Evolutionary conservation across 2,888 invertebrate genomes (phyloP).

Genomic region (Trichogramma dendrolimi): DNA sequence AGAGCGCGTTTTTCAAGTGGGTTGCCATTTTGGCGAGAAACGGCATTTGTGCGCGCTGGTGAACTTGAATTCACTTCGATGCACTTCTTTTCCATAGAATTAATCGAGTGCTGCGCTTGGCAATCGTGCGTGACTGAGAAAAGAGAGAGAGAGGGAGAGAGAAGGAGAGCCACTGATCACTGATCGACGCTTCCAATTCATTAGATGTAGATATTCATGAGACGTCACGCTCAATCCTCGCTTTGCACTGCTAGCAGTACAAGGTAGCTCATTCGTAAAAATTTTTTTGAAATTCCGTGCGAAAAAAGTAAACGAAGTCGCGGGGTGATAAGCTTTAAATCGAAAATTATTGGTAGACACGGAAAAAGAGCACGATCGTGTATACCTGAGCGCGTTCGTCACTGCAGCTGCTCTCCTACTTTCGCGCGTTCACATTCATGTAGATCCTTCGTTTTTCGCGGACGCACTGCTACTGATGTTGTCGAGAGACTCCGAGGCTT

Average conservation of each 20-base stretch:
- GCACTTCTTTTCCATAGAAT: constrained; percentile 11
- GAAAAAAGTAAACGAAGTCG: no score
- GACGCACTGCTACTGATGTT: constrained; percentile 25
- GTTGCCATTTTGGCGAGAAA: constrained; percentile 42
- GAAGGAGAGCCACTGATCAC: neutral
- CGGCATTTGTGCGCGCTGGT: constrained; percentile 23
- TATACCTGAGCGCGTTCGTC: neutral
- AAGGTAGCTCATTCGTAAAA: no score
- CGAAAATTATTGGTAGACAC: neutral
- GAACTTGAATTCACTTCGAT: constrained; percentile 4
- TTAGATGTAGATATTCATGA: neutral
- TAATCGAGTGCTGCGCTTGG: neutral
- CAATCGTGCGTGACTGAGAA: neutral
- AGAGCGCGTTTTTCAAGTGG: constrained; percentile 31
- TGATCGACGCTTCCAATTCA: neutral
- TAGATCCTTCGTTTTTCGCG: constrained; percentile 29
- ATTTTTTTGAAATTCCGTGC: no score
- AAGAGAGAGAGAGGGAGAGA: neutral
- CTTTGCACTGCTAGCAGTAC: no score
- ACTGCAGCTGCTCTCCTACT: neutral
- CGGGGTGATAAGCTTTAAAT: no score
- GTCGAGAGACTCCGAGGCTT: constrained; percentile 4
- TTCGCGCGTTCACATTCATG: no score
- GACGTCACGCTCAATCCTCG: no score
- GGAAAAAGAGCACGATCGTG: neutral